A percentile compares a stretch with the other conserved stretches of the same genome.
These are phyloP conservation scores for Drosophila prolongata DNA, from an alignment of 2,888 invertebrate species.

Conservation along the genomic window DNA sequence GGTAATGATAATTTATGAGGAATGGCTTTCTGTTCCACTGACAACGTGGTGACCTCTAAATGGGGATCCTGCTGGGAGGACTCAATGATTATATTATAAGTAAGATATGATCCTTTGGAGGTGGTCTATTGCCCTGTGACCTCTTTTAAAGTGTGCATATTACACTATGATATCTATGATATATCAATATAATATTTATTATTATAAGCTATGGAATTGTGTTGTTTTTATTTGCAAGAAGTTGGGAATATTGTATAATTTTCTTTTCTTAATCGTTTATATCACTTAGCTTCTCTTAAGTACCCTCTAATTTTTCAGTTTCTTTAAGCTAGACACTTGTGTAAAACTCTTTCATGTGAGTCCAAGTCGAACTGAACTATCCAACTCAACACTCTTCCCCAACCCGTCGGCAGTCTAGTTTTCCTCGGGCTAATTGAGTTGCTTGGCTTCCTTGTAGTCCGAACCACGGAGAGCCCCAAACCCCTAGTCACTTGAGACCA, in stretches of 20 bases:
- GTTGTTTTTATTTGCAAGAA: too few relatives aligned
- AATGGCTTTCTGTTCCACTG: not conserved
- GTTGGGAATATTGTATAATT: too few relatives aligned
- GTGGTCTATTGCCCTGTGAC: conserved; percentile 10
- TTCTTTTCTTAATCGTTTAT: too few relatives aligned
- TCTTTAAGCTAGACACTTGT: not conserved
- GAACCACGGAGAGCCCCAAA: conserved; percentile 17
- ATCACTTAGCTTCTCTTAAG: too few relatives aligned
- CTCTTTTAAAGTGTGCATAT: not conserved
- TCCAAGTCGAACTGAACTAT: not conserved
- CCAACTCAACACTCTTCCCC: conserved; percentile 1
- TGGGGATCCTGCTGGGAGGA: conserved; percentile 19
- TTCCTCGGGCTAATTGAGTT: conserved; percentile 70
- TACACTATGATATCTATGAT: too few relatives aligned
- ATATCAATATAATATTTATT: not conserved
- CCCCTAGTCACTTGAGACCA: conserved; percentile 1
- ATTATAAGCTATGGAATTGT: not conserved
- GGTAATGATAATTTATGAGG: conserved; percentile 60
- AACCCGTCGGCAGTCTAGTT: conserved; percentile 22
- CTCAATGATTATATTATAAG: not conserved
- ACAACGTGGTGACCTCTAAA: conserved; percentile 28
- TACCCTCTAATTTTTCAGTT: not conserved
- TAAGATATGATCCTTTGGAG: not conserved
- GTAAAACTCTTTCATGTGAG: not conserved
- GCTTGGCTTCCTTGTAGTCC: conserved; percentile 68